Percentiles rank a stretch among this genome's conserved stretches.
These are phyloP conservation scores for Limosa lapponica DNA, from an alignment of 2,797 vertebrate species.

Conservation along the genomic window DNA sequence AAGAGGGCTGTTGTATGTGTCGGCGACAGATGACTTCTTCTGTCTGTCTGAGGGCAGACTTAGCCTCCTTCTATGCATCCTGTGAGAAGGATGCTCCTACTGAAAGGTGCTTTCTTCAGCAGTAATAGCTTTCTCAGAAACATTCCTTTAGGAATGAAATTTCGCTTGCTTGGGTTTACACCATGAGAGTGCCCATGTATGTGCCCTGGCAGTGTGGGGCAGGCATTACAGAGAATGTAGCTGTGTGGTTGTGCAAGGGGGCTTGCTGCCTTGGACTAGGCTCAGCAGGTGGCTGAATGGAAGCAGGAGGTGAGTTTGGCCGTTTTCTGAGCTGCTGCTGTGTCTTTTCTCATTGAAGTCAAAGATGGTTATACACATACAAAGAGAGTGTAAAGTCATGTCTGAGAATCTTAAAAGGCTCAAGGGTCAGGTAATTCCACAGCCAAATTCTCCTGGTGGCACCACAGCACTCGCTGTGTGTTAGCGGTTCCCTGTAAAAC, in stretches of 20 bases:
- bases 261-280: background rate
- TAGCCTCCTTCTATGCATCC: background rate
- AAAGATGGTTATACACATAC: background rate
- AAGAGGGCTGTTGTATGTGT: background rate
- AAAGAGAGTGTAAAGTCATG: background rate
- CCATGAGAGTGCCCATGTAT: rapidly evolving
- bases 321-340: background rate
- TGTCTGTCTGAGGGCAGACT: constrained; percentile 20
- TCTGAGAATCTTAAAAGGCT: background rate
- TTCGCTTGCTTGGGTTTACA: background rate
- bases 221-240: background rate
- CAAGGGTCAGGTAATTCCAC: background rate
- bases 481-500: background rate
- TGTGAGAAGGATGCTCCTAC: background rate
- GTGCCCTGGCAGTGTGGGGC: rapidly evolving
- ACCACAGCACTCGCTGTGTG: background rate
- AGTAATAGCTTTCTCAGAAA: background rate
- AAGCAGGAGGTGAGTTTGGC: background rate
- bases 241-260: background rate
- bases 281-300: background rate
- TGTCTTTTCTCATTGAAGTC: background rate
- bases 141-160: background rate
- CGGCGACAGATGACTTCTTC: constrained; percentile 5
- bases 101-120: constrained; percentile 38
- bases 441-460: background rate